Evolutionary conservation across 2,888 invertebrate genomes (phyloP), one percentile per base, ranked within the genome.

Genomic region (Mellilla xanthometata): DNA sequence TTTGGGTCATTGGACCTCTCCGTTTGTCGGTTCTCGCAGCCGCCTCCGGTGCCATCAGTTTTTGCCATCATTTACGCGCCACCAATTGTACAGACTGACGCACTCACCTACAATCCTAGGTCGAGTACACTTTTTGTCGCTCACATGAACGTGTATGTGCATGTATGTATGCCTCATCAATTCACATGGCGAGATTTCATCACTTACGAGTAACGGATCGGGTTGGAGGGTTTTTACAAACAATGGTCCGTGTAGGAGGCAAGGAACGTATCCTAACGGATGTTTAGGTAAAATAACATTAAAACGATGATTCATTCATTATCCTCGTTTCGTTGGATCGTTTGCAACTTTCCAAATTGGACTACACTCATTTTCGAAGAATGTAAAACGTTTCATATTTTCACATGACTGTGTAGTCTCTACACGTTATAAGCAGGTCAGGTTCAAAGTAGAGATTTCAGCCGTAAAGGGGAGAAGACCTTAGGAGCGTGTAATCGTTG

Each of bases 1-100:
- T 86, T 85, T 88, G 80, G 89, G 88, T 89, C 86, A 88, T 84
- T 86, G 83, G 85, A 86, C 86, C 82, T 87, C 83, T 72, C 82
- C 76, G 84, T 79, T 83, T 73, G 80, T 76, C 72, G 79, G 69
- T 64, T 67, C 68, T 66, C 66, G 54, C 65, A 72, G 57, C 68
- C 73, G 47, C 74, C 76, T 72, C 68, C 74, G 76, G 70, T 69
- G 72, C 68, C 60, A 77, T 78, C 71, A 76, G 76, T 83, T 85
- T 81, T 81, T 82, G 73, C 72, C 55, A 60, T 67, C 75, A 72
- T 72, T 72, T 76, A 72, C 72, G 68, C 72, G 70, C 68, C 72
- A 66, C 68, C 73, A 72, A 81, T 78, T 80, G 76, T 79, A 74
- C 73, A 57, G 67, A 57, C 58, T 29, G 74, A 76, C 75, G 64